These are phyloP conservation scores for Sternotherus odoratus DNA, from an alignment of 2,797 vertebrate species.

Conservation along the genomic window DNA sequence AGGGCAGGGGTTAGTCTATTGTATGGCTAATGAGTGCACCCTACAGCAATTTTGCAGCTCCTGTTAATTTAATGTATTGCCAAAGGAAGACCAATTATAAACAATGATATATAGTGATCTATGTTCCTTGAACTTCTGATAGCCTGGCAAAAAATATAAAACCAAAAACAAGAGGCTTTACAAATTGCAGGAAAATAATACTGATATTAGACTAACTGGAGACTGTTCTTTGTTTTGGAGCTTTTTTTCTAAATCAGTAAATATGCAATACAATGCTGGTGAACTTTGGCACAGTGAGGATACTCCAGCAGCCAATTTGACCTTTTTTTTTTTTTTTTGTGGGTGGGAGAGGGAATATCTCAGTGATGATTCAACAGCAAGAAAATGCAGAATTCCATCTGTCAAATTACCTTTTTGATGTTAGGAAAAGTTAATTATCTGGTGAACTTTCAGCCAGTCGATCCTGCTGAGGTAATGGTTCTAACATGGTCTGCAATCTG, in stretches of 20 bases:
- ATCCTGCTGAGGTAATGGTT: not conserved
- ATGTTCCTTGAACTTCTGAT: not conserved
- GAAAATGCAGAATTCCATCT: slow-evolving; percentile 7
- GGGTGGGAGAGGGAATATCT: not conserved
- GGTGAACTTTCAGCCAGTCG: not conserved
- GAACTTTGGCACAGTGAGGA: not conserved
- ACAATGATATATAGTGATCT: not conserved
- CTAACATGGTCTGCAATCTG: not conserved
- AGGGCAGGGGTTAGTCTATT: not conserved
- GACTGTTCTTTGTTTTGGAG: not conserved
- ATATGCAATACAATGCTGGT: not conserved
- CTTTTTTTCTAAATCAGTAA: not conserved
- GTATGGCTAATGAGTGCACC: not conserved
- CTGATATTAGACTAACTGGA: not conserved
- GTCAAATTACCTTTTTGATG: slow-evolving; percentile 24
- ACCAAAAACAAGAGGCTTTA: slow-evolving; percentile 9
- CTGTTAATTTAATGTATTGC: not conserved
- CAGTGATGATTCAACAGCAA: not conserved
- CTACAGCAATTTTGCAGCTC: not conserved
- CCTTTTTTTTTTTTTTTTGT: not conserved
- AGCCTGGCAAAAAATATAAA: not conserved
- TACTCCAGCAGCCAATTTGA: not conserved
- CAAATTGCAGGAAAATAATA: not conserved
- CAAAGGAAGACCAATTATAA: not conserved
- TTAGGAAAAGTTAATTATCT: not conserved